These are phyloP conservation scores for Dastarcus helophoroides DNA, from an alignment of 2,888 invertebrate species.

Conservation along the genomic window DNA sequence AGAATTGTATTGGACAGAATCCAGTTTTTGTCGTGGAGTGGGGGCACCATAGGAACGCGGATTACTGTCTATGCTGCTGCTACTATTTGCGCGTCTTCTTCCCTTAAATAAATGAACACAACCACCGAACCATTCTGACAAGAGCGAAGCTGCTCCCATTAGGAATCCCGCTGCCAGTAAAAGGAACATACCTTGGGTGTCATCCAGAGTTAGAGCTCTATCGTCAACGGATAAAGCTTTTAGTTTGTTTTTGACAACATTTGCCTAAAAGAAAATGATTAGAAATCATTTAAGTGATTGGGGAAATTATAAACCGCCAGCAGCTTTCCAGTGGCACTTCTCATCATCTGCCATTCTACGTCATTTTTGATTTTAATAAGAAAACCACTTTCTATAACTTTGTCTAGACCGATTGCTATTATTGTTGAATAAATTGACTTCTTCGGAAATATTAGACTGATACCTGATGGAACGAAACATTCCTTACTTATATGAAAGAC, in stretches of 20 bases:
- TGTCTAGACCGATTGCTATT: conserved; percentile 48
- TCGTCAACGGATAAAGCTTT: conserved; percentile 48
- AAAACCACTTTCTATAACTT: conserved; percentile 56
- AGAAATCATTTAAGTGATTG: not conserved
- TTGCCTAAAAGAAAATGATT: conserved; percentile 34
- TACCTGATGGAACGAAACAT: conserved; percentile 63
- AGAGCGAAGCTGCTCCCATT: conserved; percentile 48
- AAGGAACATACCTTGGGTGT: conserved; percentile 74
- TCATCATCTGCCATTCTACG: conserved; percentile 60
- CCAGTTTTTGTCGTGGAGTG: conserved; percentile 24
- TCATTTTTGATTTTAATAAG: conserved; percentile 55
- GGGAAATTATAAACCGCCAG: conserved; percentile 44
- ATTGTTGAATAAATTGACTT: conserved; percentile 52
- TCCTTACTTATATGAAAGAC: conserved; percentile 60
- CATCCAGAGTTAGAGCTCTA: conserved; percentile 62
- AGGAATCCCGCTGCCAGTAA: conserved; percentile 59
- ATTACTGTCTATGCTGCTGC: conserved; percentile 26
- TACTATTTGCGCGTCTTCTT: conserved; percentile 19
- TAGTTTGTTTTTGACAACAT: conserved; percentile 34
- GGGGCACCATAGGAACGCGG: conserved; percentile 26
- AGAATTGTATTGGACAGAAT: conserved; percentile 15
- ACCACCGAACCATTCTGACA: conserved; percentile 62
- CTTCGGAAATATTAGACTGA: conserved; percentile 52
- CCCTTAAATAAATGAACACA: conserved; percentile 47
- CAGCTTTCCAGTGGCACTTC: conserved; percentile 48